Conservation (phyloP, 2,797 vertebrate species). For the Sebastes aleutianus region DNA sequence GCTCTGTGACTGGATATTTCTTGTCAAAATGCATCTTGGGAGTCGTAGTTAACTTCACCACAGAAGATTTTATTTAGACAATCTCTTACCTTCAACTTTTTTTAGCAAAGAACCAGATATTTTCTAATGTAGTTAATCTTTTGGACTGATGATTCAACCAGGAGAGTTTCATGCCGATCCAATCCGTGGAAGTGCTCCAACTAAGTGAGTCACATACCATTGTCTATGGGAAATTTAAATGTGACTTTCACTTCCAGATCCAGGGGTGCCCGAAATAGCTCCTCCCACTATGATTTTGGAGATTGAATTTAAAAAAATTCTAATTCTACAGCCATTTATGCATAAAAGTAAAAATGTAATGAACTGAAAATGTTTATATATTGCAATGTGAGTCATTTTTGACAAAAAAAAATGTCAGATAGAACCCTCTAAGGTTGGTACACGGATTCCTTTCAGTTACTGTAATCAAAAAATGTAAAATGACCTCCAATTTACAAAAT, state of each 20-base stretch:
- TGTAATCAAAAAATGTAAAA: not conserved
- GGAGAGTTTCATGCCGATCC: too few relatives aligned
- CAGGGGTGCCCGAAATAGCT: not conserved
- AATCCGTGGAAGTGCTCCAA: not conserved
- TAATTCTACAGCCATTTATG: not conserved
- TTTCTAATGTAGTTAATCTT: not conserved
- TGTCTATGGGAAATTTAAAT: not conserved
- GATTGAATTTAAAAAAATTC: not conserved
- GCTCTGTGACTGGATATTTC: not conserved
- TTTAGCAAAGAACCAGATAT: not conserved
- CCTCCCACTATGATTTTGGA: not conserved
- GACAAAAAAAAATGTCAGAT: too few relatives aligned
- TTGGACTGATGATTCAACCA: not conserved
- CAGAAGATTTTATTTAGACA: not conserved
- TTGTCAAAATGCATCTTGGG: not conserved
- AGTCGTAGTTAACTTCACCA: not conserved
- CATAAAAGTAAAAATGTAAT: not conserved
- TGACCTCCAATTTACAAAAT: constrained; percentile 1
- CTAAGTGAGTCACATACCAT: not conserved
- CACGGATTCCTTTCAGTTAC: not conserved
- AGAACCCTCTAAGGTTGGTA: not conserved
- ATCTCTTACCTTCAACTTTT: not conserved
- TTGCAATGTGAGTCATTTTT: not conserved
- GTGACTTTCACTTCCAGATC: not conserved
- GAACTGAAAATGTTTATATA: not conserved